Percentiles rank a stretch among this genome's conserved stretches.
Conservation (phyloP, 2,113 vertebrate species). For the Lampris incognitus region DNA sequence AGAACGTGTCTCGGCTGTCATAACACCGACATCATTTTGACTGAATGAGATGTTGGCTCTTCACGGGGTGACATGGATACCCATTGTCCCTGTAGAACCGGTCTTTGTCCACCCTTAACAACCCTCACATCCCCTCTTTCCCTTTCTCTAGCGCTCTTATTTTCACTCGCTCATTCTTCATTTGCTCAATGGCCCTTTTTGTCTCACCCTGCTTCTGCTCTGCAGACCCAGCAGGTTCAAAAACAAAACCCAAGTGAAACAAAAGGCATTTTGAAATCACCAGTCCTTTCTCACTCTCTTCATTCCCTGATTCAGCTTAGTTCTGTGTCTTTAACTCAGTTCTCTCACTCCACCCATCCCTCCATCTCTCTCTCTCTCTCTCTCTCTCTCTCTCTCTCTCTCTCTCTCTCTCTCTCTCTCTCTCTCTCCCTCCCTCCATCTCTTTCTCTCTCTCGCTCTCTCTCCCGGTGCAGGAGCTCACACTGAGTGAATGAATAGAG, state of each 20-base stretch:
- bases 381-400: constrained; percentile 2
- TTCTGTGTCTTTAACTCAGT: constrained; percentile 3
- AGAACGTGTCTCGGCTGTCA: constrained; percentile 10
- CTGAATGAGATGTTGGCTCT: constrained; percentile 5
- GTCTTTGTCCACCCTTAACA: constrained; percentile 4
- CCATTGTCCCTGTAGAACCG: constrained; percentile 29
- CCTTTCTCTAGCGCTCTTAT: constrained; percentile 30
- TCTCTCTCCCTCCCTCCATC: background rate
- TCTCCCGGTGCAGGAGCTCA: constrained; percentile 60
- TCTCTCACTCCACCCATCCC: background rate
- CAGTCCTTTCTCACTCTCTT: constrained; percentile 38
- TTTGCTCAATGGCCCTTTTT: constrained; percentile 52
- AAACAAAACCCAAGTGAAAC: constrained; percentile 46
- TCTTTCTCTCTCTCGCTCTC: background rate
- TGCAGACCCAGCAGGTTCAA: constrained; percentile 55
- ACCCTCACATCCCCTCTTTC: constrained; percentile 27
- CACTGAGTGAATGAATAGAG: constrained; percentile 80
- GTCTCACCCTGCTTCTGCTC: constrained; percentile 55
- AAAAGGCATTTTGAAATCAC: constrained; percentile 63
- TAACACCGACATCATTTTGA: constrained; percentile 4
- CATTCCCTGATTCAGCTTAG: constrained; percentile 35
- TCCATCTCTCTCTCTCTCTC: constrained; percentile 27
- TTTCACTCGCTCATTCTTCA: constrained; percentile 11
- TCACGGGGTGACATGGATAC: constrained; percentile 42
- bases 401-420: background rate